A percentile compares a stretch with the other conserved stretches of the same genome.
Conservation (phyloP, 2,888 invertebrate species). For the Gastracanthus pulcherrimus region DNA sequence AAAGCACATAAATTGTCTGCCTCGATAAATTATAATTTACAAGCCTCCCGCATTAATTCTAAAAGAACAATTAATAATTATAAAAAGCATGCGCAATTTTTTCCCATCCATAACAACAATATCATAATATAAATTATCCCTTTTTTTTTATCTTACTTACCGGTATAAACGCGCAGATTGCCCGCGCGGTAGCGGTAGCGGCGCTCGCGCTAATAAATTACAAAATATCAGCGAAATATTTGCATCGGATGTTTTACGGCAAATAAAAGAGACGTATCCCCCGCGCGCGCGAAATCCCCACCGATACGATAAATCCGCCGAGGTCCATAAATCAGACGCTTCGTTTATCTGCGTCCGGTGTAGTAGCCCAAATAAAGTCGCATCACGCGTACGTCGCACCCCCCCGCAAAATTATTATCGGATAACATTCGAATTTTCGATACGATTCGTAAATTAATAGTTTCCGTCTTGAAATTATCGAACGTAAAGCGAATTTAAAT, state of each 20-base stretch:
- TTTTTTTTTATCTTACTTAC: slow-evolving; percentile 3
- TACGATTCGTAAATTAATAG: slow-evolving; percentile 36
- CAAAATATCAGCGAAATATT: slow-evolving; percentile 11
- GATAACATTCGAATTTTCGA: slow-evolving; percentile 21
- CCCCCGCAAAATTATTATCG: neutral
- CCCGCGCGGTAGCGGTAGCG: neutral
- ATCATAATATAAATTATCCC: slow-evolving; percentile 32
- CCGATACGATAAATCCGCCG: slow-evolving; percentile 15
- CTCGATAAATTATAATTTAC: too few relatives aligned
- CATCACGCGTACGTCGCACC: too few relatives aligned
- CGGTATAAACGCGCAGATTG: neutral
- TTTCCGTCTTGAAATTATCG: neutral
- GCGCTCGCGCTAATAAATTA: neutral
- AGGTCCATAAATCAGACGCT: slow-evolving; percentile 33
- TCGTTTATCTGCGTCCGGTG: slow-evolving; percentile 25
- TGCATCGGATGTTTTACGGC: slow-evolving; percentile 20
- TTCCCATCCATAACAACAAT: neutral
- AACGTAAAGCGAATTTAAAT: too few relatives aligned
- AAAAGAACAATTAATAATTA: neutral
- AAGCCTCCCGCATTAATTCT: too few relatives aligned
- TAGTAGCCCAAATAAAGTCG: neutral
- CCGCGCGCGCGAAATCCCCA: neutral
- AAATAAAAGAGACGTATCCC: slow-evolving; percentile 1
- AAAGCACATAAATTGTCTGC: too few relatives aligned
- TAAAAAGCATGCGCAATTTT: neutral